phyloP scores from a whole-genome alignment of 2,888 invertebrate genomes.

The Cetonia aurata region DNA sequence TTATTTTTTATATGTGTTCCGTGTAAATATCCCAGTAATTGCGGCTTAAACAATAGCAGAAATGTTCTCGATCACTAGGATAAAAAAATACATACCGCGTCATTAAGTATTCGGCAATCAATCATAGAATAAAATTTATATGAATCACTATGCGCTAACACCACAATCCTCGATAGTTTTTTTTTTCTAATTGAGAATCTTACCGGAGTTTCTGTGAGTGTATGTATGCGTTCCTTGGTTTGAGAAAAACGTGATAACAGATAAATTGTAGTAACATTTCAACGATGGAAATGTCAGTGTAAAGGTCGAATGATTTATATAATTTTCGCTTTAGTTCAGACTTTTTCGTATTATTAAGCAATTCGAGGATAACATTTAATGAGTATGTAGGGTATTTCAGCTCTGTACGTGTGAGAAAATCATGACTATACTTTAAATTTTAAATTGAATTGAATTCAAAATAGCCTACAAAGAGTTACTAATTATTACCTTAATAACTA shows the following conservation, averaged over 20 bases:
- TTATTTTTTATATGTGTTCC: neutral
- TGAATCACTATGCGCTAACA: neutral
- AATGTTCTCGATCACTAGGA: neutral
- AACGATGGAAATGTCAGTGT: conserved; percentile 17
- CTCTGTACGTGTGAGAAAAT: too few relatives aligned
- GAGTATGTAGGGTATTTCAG: too few relatives aligned
- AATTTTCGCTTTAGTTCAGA: conserved; percentile 9
- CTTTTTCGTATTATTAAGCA: neutral
- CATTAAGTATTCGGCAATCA: neutral
- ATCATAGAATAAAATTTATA: neutral
- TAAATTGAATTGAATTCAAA: neutral
- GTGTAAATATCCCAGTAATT: neutral
- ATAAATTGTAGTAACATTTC: conserved; percentile 6
- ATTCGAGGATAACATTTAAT: too few relatives aligned
- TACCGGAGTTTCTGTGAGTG: neutral
- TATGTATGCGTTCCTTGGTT: neutral
- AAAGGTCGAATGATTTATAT: conserved; percentile 9
- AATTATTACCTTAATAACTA: too few relatives aligned
- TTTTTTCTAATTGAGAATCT: neutral
- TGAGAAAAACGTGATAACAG: conserved; percentile 12
- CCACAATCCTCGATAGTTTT: neutral
- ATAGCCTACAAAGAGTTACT: too few relatives aligned
- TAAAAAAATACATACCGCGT: neutral
- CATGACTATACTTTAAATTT: neutral
- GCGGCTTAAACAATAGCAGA: conserved; percentile 5